phyloP scores from a whole-genome alignment of 2,888 invertebrate species.

The Zaprionus lineosus region DNA sequence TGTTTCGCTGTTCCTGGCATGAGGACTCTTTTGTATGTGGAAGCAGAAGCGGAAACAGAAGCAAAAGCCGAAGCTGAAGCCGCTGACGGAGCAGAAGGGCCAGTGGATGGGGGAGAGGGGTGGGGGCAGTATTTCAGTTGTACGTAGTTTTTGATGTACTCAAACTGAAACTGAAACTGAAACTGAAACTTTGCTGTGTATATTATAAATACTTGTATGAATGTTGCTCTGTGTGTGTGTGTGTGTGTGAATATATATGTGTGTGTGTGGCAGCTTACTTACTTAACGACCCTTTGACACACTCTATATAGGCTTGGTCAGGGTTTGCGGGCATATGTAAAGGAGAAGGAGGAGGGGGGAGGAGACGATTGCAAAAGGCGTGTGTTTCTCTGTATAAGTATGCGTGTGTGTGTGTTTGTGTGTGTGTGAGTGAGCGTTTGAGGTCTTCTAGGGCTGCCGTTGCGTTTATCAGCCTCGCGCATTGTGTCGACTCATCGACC shows the following conservation, averaged over 20 bases:
- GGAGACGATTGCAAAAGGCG: too few species aligned
- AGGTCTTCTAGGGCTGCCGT: slow-evolving; percentile 5
- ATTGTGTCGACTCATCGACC: slow-evolving; percentile 67
- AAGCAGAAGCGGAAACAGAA: not conserved
- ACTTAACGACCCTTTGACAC: slow-evolving; percentile 73
- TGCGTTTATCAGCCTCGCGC: slow-evolving; percentile 62
- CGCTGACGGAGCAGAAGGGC: not conserved
- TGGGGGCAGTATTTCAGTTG: slow-evolving; percentile 8
- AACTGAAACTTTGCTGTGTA: slow-evolving; percentile 60
- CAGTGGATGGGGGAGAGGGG: not conserved
- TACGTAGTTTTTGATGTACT: slow-evolving; percentile 54
- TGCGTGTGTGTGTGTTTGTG: too few species aligned
- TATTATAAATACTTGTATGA: slow-evolving; percentile 9
- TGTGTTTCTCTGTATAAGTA: too few species aligned
- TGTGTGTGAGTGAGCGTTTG: slow-evolving; percentile 1
- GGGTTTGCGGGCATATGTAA: not conserved
- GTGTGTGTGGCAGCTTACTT: slow-evolving; percentile 55
- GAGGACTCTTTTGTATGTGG: slow-evolving; percentile 23
- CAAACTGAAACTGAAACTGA: slow-evolving; percentile 60
- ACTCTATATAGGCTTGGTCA: slow-evolving; percentile 40
- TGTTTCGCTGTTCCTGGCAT: slow-evolving; percentile 44
- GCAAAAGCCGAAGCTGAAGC: too few species aligned
- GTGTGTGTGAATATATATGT: slow-evolving; percentile 11
- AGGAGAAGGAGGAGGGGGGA: too few species aligned
- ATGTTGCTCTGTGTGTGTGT: slow-evolving; percentile 1